These are phyloP conservation scores for Berghia stephanieae DNA, from an alignment of 1,140 invertebrate genomes.

Conservation along the genomic window DNA sequence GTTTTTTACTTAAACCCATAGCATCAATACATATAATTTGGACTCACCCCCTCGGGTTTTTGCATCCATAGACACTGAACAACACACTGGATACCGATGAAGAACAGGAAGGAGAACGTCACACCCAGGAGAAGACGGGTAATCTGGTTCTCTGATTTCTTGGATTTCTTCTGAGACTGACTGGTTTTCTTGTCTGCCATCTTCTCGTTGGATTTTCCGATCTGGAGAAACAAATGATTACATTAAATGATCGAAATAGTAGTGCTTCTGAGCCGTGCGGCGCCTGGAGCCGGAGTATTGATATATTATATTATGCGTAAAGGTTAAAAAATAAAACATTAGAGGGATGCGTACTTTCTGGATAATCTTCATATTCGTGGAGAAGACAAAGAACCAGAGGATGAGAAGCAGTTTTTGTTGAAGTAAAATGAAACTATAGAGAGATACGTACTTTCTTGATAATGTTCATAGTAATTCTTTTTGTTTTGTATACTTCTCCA, in stretches of 20 bases:
- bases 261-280: too few relatives aligned
- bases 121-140: conserved; percentile 50
- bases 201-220: conserved; percentile 38
- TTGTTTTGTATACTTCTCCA: too few relatives aligned
- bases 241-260: too few relatives aligned
- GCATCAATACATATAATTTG: too few relatives aligned
- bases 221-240: conserved; percentile 22
- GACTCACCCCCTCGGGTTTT: conserved; percentile 41
- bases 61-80: conserved; percentile 56
- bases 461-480: too few relatives aligned
- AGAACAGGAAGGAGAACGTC: conserved; percentile 54
- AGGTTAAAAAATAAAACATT: too few relatives aligned
- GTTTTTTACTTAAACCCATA: too few relatives aligned
- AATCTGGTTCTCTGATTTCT: conserved; percentile 49
- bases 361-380: not conserved
- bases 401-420: too few relatives aligned
- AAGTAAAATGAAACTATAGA: too few relatives aligned
- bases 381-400: not conserved
- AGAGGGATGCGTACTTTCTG: not conserved
- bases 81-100: conserved; percentile 54
- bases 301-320: too few relatives aligned
- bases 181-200: conserved; percentile 44
- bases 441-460: too few relatives aligned
- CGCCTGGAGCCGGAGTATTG: too few relatives aligned
- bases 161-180: conserved; percentile 42